phyloP scores from a whole-genome alignment of 2,797 vertebrate genomes.

The Mallotus villosus region DNA sequence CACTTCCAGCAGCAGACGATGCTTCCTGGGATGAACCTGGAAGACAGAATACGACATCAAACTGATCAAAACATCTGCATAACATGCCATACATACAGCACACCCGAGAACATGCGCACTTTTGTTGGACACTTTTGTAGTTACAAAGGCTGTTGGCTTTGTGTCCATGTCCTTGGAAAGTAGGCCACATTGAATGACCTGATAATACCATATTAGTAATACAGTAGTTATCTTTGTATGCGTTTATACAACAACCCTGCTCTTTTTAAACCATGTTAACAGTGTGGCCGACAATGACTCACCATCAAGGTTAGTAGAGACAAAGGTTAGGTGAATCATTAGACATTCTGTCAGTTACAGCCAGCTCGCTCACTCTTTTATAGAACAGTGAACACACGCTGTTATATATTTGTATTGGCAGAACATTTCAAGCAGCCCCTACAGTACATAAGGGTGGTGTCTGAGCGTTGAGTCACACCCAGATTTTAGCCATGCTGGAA shows the following conservation, averaged over 20 bases:
- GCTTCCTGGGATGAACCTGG: slow-evolving; percentile 89
- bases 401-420: slow-evolving; percentile 7
- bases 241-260: not conserved
- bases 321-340: not conserved
- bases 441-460: slow-evolving; percentile 16
- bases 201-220: not conserved
- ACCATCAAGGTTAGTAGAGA: not conserved
- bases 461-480: slow-evolving; percentile 17
- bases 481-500: not conserved
- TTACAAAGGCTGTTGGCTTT: not conserved
- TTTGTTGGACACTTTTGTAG: not conserved
- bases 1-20: slow-evolving; percentile 92
- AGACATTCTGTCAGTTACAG: not conserved
- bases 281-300: not conserved
- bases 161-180: not conserved
- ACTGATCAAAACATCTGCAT: not conserved
- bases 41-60: slow-evolving; percentile 14
- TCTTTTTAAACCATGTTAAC: not conserved
- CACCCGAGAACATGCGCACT: not conserved
- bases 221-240: not conserved
- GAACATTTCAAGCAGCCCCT: slow-evolving; percentile 1
- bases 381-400: not conserved
- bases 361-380: not conserved
- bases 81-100: not conserved
- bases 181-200: not conserved